Base-by-base conservation (phyloP, 2,888 invertebrate genomes). In the Axea sp. region DNA sequence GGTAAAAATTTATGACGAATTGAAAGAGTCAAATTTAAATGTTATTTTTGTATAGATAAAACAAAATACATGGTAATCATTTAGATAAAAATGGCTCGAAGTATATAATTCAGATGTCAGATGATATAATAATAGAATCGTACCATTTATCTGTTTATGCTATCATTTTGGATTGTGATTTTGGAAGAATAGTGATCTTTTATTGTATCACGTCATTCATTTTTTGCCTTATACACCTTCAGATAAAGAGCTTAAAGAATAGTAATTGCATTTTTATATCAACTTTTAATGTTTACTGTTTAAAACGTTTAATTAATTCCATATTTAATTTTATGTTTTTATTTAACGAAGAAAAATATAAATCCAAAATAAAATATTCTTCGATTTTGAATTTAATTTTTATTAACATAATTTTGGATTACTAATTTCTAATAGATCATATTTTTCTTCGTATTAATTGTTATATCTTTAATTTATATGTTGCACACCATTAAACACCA, bases 81-180 rank as follows among this genome's bases (percentile, higher is more conserved):
- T n/a, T n/a, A n/a, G n/a, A n/a, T n/a, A n/a, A n/a, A n/a, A n/a
- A n/a, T n/a, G n/a, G n/a, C n/a, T n/a, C n/a, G n/a, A n/a, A n/a
- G n/a, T n/a, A n/a, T n/a, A n/a, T n/a, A n/a, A n/a, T n/a, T n/a
- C n/a, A n/a, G 9, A n/a, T 26, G 9, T 6, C 14, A 28, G 8
- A 0, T 3, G 3, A 26, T 45, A 1, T 17, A 30, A 37, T 41
- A 62, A 62, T 33, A 12, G 7, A 51, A 9, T 45, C 9, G 33
- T 17, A 15, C 2, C n/a, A 0, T 43, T 64, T 59, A 5, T 59
- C 49, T 64, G 62, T 53, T 65, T 30, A 45, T 55, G 65, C 55
- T 35, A 31, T 35, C 43, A 8, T 43, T 43, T 43, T 43, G 62
- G 41, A 64, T 51, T 31, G 24, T 24, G 3, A 15, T 39, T 62